phyloP scores from a whole-genome alignment of 2,113 vertebrate species.

The Isurus oxyrinchus region DNA sequence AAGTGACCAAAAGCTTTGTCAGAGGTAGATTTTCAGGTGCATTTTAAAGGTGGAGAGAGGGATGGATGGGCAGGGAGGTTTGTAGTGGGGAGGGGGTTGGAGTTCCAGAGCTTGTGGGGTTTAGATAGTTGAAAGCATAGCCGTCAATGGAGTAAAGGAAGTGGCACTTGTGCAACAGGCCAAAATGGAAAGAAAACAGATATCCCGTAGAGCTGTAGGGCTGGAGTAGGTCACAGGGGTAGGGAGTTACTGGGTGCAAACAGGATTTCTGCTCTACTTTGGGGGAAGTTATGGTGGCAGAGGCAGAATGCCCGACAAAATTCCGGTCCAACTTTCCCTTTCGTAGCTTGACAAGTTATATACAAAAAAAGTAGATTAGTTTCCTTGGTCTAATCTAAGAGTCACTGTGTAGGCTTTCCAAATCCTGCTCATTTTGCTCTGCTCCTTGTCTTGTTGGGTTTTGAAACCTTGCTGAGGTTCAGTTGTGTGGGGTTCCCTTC shows the following conservation, averaged over 20 bases:
- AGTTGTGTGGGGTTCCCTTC: no score
- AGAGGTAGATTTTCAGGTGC: no score
- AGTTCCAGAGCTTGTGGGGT: background rate
- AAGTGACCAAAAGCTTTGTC: background rate
- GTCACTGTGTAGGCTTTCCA: no score
- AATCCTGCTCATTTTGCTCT: no score
- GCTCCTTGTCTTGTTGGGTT: no score
- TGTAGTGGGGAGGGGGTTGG: background rate
- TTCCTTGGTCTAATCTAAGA: no score
- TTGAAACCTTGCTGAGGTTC: no score
- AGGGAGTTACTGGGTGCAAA: background rate
- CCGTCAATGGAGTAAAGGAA: background rate
- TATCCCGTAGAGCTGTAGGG: background rate
- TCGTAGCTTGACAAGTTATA: background rate
- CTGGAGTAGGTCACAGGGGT: background rate
- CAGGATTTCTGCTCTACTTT: background rate
- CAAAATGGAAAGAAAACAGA: background rate
- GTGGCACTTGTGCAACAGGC: background rate
- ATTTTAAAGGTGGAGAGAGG: background rate
- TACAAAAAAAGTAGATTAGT: no score
- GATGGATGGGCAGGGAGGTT: background rate
- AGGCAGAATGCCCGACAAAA: background rate
- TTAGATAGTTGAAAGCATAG: background rate
- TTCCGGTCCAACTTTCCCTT: background rate
- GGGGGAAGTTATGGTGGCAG: background rate